Evolutionary conservation across 2,797 vertebrate species (phyloP), one percentile per base, ranked within the genome.

Genomic region (Babyrousa celebensis): DNA sequence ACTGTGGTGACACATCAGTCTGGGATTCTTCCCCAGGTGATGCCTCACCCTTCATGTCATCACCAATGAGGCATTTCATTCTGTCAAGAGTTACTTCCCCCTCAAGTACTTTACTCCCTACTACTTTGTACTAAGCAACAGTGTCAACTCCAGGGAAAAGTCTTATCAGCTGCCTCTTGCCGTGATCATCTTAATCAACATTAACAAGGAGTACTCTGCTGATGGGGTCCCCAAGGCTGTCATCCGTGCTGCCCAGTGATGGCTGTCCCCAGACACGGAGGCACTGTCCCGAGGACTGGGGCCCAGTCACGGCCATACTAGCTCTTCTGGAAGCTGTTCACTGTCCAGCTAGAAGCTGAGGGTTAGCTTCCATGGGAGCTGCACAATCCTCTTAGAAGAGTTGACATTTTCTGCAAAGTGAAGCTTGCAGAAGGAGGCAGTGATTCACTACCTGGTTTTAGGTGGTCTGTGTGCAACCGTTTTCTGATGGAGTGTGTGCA

Each of bases 351-450:
- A 40, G 40, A 85, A 71, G 21, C 32, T 48, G 29, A 72, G 43
- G 36, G 48, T 77, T 9, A 91, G 43, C 71, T 21, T 83, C 74
- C 5, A 0, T 4, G 25, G 80, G 25, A 63, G 63, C 20, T 23
- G 25, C 2, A 70, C 12, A 23, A 18, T 80, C 54, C 48, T 95
- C 71, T 78, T 21, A 40, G 32, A 85, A 82, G n/a, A 5, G 23
- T 40, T 91, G 75, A 40, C 29, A 21, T 70, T 82, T 86, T 79
- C 67, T 79, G 56, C 58, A 84, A 15, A 6, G 29, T 54, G 95
- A 86, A 92, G 25, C 36, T 71, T 67, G 9, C 18, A 62, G 48
- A 25, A 95, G 80, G 71, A 91, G 27, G 32, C 80, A 78, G 54
- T 32, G 43, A 65, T 67, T 65, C 17, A 43, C 48, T 67, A 27